Conservation (phyloP, 2,888 invertebrate genomes). For the Monochamus alternatus region DNA sequence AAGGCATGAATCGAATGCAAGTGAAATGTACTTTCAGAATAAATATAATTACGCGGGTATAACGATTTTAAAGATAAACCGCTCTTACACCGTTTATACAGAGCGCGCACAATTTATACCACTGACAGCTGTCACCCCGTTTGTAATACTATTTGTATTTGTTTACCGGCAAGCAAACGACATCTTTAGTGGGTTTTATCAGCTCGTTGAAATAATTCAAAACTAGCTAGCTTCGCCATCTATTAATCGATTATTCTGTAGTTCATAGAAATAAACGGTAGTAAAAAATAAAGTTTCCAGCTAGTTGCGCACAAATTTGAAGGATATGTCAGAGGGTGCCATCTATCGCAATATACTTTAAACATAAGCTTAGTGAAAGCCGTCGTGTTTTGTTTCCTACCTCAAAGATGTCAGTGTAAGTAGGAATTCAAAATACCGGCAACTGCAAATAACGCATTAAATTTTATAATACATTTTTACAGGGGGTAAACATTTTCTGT, state of each 20-base stretch:
- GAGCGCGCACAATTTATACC: slow-evolving; percentile 57
- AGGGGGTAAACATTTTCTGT: too few species aligned
- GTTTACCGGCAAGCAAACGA: slow-evolving; percentile 51
- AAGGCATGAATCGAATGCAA: background rate
- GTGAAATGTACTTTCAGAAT: slow-evolving; percentile 25
- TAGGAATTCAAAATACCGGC: too few species aligned
- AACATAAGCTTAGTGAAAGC: too few species aligned
- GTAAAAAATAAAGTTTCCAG: too few species aligned
- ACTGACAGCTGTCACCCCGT: slow-evolving; percentile 55
- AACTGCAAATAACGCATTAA: too few species aligned
- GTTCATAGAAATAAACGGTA: background rate
- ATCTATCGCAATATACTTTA: too few species aligned
- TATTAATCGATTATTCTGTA: background rate
- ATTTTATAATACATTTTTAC: too few species aligned
- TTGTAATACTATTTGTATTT: slow-evolving; percentile 47
- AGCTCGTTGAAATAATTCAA: slow-evolving; percentile 15
- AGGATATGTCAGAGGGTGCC: too few species aligned
- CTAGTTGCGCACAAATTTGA: too few species aligned
- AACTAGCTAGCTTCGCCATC: slow-evolving; percentile 13
- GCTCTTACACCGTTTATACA: slow-evolving; percentile 45
- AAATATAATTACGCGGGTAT: slow-evolving; percentile 31
- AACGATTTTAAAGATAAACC: slow-evolving; percentile 44
- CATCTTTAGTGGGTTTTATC: slow-evolving; percentile 49
- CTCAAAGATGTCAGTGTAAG: too few species aligned
- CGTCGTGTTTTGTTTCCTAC: too few species aligned